These are phyloP conservation scores for Trisateles emortualis DNA, from an alignment of 2,888 invertebrate species.

Conservation along the genomic window DNA sequence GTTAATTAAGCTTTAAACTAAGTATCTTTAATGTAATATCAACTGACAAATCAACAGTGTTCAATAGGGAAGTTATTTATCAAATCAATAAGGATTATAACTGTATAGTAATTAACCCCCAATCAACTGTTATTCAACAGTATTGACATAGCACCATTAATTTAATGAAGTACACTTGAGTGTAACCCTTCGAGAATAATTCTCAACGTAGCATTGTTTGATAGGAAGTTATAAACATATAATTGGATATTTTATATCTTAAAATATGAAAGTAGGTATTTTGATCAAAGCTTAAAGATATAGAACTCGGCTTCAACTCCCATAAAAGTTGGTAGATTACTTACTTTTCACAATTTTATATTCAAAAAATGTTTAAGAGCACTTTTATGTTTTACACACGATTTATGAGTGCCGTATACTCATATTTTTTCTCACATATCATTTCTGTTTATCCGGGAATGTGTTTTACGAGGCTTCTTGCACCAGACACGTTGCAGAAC, in stretches of 20 bases:
- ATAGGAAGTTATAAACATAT: slow-evolving; percentile 8
- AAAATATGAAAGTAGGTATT: slow-evolving; percentile 2
- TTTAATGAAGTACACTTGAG: neutral
- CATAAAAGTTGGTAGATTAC: slow-evolving; percentile 41
- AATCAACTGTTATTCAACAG: neutral
- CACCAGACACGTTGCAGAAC: neutral
- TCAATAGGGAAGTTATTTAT: no score
- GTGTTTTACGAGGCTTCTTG: slow-evolving; percentile 4
- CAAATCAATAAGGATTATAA: no score
- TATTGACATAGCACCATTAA: neutral
- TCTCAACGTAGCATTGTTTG: neutral
- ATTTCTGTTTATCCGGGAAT: slow-evolving; percentile 18
- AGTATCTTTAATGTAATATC: no score
- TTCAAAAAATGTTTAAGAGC: slow-evolving; percentile 34
- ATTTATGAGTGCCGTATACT: slow-evolving; percentile 33
- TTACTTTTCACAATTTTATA: slow-evolving; percentile 45
- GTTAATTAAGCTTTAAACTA: no score
- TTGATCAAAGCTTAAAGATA: slow-evolving; percentile 22
- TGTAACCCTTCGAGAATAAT: neutral
- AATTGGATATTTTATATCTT: slow-evolving; percentile 12
- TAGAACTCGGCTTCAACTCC: slow-evolving; percentile 24
- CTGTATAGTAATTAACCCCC: no score
- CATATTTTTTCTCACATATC: slow-evolving; percentile 31
- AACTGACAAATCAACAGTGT: no score
- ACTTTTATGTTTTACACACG: slow-evolving; percentile 40